phyloP scores from a whole-genome alignment of 2,888 invertebrate genomes.

The Vandiemenella viatica region DNA sequence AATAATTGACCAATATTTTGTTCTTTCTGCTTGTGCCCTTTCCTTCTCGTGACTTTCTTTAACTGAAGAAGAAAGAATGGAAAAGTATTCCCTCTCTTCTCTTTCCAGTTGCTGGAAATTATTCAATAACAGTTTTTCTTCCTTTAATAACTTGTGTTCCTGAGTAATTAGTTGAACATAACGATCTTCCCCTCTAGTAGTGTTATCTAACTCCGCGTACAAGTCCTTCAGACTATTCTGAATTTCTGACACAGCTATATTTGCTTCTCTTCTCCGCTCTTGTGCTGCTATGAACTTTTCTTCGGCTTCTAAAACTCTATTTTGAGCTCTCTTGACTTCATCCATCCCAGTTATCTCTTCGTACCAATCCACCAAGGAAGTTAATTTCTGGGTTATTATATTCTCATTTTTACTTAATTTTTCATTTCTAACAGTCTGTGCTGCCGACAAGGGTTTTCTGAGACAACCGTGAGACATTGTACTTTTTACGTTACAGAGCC shows the following conservation, averaged over 20 bases:
- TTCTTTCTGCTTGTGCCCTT: constrained; percentile 61
- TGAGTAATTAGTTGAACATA: constrained; percentile 58
- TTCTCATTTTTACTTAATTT: too few species aligned
- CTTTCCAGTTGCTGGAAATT: constrained; percentile 50
- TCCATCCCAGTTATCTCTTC: constrained; percentile 62
- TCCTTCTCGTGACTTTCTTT: constrained; percentile 73
- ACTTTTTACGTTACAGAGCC: too few species aligned
- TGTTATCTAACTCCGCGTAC: constrained; percentile 59
- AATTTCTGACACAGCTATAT: constrained; percentile 40
- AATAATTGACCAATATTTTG: constrained; percentile 71
- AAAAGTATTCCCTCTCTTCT: constrained; percentile 59
- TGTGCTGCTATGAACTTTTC: constrained; percentile 48
- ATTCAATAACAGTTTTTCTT: constrained; percentile 34
- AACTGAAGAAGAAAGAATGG: constrained; percentile 55
- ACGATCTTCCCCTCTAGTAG: constrained; percentile 58
- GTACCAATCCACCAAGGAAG: constrained; percentile 42
- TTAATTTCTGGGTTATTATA: too few species aligned
- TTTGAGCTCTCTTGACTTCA: constrained; percentile 60
- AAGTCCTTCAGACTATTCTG: constrained; percentile 52
- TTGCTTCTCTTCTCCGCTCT: constrained; percentile 45
- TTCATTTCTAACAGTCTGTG: too few species aligned
- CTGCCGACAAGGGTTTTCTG: too few species aligned
- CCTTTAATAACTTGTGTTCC: constrained; percentile 39
- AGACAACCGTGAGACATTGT: too few species aligned
- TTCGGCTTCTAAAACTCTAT: constrained; percentile 54